Evolutionary conservation across 2,797 vertebrate species (phyloP).

Genomic region (Spinus pinus): DNA sequence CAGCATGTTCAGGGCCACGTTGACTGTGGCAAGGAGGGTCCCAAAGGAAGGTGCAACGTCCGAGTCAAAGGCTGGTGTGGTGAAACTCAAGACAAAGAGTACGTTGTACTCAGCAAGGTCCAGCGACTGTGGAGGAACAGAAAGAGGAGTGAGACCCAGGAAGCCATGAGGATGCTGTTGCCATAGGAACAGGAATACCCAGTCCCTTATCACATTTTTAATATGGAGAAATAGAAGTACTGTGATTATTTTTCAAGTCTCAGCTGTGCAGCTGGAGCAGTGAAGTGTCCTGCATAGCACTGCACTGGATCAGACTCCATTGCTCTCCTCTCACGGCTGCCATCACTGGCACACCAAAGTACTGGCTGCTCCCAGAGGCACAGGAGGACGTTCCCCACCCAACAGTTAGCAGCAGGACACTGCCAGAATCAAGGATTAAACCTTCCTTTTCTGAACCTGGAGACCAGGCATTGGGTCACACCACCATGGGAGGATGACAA

Average conservation of each 20-base stretch:
- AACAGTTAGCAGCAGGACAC: background rate
- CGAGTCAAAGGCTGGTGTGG: constrained; percentile 92
- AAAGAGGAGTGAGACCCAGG: background rate
- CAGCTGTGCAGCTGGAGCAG: background rate
- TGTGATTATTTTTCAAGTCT: background rate
- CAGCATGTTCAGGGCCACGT: constrained; percentile 92
- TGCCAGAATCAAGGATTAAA: background rate
- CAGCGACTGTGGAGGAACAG: constrained; percentile 80
- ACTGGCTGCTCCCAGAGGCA: background rate
- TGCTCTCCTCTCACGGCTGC: background rate
- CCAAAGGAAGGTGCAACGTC: constrained; percentile 97
- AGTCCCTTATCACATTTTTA: background rate
- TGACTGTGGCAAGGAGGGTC: constrained; percentile 93
- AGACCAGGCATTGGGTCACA: background rate
- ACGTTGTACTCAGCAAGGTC: constrained; percentile 92
- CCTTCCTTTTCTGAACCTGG: background rate
- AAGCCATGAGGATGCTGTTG: background rate
- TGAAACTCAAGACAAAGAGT: constrained; percentile 93
- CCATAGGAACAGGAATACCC: background rate
- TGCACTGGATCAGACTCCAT: rapidly evolving
- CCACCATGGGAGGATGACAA: background rate
- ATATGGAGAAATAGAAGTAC: background rate
- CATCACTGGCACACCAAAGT: background rate
- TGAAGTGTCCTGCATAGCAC: background rate
- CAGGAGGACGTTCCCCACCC: background rate